Evolutionary conservation across 2,888 invertebrate species (phyloP), one percentile per base, ranked within the genome.

Genomic region (Sialis fuliginosa): DNA sequence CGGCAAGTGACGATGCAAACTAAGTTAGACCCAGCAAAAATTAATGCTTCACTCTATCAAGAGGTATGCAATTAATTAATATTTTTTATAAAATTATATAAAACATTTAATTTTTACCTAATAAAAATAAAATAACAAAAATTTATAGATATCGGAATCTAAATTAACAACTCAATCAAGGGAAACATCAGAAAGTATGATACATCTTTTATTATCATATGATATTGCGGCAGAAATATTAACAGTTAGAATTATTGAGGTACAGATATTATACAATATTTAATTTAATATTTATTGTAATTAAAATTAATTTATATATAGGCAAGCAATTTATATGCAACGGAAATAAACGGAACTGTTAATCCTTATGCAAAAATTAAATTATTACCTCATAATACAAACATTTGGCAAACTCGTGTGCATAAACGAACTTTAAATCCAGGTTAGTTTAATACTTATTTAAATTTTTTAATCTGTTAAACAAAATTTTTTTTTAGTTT

Each of bases 351-450:
- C 52, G 75, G 74, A 39, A 74, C 72, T 0, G 75, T 75, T 9
- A 76, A 80, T 63, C 79, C 79, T 0, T 79, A 79, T 57, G 78
- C 78, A 33, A 76, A 77, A 58, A 69, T 80, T 42, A 69, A 77
- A 12, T 59, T 80, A 10, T 55, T 76, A 22, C 75, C 76, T 1
- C 76, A 77, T 54, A 69, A 71, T 52, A 72, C 68, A 51, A 75
- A 72, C 55, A 70, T 75, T 47, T 74, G 74, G 71, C 75, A 76
- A 58, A 76, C 76, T 2, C 66, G 71, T 55, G 73, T 77, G 49
- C 77, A 77, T 56, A 74, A 75, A 58, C 72, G 72, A 56, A 79
- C 78, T 6, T 61, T 76, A 44, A 75, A 75, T 62, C 79, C 79
- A 53, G 70, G 75, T 74, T 59, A 58, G 50, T 48, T 33, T 47